phyloP scores from a whole-genome alignment of 2,113 vertebrate genomes.

The Galemys pyrenaicus region DNA sequence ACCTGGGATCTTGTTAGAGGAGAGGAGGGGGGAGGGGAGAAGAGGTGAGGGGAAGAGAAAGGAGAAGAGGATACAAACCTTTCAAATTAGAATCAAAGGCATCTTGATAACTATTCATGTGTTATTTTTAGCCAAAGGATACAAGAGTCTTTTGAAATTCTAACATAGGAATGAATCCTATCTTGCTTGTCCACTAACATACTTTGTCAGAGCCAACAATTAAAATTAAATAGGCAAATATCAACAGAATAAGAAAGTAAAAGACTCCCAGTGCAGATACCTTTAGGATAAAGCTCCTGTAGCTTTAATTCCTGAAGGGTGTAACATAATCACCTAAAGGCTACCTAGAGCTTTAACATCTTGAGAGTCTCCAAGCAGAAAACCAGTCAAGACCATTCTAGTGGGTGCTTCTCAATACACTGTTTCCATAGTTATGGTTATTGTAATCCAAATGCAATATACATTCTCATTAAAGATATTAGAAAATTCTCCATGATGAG shows the following conservation, averaged over 20 bases:
- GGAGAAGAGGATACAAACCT: background rate
- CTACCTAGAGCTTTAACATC: background rate
- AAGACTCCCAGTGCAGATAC: background rate
- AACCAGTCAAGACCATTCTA: constrained; percentile 5
- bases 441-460: constrained; percentile 8
- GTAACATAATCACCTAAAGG: background rate
- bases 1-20: background rate
- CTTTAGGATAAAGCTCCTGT: background rate
- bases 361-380: constrained; percentile 22
- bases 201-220: constrained; percentile 24
- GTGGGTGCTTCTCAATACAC: background rate
- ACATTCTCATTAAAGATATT: background rate
- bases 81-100: background rate
- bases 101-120: background rate
- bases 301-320: background rate
- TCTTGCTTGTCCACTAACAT: background rate
- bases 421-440: constrained; percentile 10
- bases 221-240: constrained; percentile 5
- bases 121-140: constrained; percentile 1
- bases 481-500: constrained; percentile 11
- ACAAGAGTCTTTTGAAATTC: background rate
- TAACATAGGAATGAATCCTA: background rate
- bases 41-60: background rate
- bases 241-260: background rate
- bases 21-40: background rate